phyloP scores from a whole-genome alignment of 1,140 invertebrate species.

The Eubasilissa regina region DNA sequence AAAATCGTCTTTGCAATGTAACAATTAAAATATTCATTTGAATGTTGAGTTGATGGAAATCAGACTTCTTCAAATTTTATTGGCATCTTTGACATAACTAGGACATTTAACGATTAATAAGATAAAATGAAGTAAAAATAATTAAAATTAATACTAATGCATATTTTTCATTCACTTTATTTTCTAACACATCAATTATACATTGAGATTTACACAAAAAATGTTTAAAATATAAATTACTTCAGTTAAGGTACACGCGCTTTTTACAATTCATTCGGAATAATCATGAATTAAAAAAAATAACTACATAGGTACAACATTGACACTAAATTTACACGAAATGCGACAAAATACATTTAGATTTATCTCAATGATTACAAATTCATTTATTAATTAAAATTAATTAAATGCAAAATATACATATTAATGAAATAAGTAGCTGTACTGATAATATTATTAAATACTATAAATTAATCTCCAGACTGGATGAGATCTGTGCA shows the following conservation, averaged over 20 bases:
- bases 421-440: too few species aligned
- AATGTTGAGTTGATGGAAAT: too few species aligned
- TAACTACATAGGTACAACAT: constrained; percentile 29
- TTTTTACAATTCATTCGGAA: constrained; percentile 38
- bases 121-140: too few species aligned
- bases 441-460: background rate
- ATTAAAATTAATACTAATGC: too few species aligned
- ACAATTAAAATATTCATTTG: too few species aligned
- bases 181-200: background rate
- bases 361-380: background rate
- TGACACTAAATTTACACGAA: background rate
- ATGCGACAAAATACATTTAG: constrained; percentile 2
- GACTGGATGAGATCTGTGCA: constrained; percentile 73
- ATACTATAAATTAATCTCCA: constrained; percentile 64
- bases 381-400: too few species aligned
- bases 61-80: too few species aligned
- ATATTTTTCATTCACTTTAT: background rate
- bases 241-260: constrained; percentile 42
- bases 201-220: constrained; percentile 11
- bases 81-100: too few species aligned
- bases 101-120: too few species aligned
- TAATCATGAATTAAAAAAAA: constrained; percentile 8
- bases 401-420: too few species aligned
- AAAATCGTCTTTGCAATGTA: too few species aligned
- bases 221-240: background rate